Percentiles rank a stretch among this genome's conserved stretches.
phyloP scores from a whole-genome alignment of 37 sponge, comb jelly and placozoan species.

The Mnemiopsis leidyi region DNA sequence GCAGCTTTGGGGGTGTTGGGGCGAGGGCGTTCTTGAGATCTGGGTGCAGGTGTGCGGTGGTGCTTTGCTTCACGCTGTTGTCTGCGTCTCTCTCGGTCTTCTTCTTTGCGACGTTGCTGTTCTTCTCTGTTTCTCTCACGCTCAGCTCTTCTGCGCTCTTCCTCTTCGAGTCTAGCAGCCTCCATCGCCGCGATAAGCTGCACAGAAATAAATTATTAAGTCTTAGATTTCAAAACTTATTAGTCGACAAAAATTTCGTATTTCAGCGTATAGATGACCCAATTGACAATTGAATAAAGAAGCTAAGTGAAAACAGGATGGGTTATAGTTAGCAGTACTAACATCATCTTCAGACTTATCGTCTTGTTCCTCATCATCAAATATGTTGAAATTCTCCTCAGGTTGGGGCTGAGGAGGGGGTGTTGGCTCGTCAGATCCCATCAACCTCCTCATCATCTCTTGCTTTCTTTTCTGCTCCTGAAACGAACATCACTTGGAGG shows the following conservation, averaged over 20 bases:
- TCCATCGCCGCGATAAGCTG: neutral
- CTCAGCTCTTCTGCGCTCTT: neutral
- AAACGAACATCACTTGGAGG: no score
- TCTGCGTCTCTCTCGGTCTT: neutral
- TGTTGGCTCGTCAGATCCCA: neutral
- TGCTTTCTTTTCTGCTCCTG: neutral
- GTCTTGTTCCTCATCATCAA: neutral
- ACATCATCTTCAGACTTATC: neutral
- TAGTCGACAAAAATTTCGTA: no score
- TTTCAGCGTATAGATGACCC: no score
- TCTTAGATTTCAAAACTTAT: no score
- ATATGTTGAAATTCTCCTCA: constrained; percentile 4
- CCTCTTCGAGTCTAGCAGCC: neutral
- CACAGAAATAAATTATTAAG: no score
- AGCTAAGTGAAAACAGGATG: no score
- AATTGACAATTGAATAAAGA: no score
- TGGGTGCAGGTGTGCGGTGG: neutral
- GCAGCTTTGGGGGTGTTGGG: neutral
- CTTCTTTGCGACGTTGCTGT: neutral
- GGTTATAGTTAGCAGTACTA: neutral
- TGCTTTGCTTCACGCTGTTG: neutral
- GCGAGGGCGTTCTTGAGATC: neutral
- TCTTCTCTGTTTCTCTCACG: neutral
- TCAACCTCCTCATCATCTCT: neutral
- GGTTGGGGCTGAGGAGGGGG: neutral